Evolutionary conservation across 2,888 invertebrate species (phyloP), one percentile per base, ranked within the genome.

Genomic region (Pyrrhia umbra): DNA sequence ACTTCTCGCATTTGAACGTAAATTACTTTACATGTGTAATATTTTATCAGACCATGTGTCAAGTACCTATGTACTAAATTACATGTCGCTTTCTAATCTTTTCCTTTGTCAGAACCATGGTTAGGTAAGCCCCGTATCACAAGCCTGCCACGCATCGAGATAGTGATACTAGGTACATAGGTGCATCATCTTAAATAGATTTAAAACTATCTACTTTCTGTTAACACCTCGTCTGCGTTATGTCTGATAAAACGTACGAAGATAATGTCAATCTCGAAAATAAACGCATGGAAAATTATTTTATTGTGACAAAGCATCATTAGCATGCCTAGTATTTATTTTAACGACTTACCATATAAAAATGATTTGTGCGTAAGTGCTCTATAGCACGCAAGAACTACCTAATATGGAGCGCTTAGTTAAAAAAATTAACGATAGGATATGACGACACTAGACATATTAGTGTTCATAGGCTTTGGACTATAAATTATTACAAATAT

Each of bases 221-320:
- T 50, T 37, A 30, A 52, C 52, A 54, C 25, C 30, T 25, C 30
- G n/a, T 51, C 47, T 69, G 16, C 25, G 15, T 52, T 56, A 2
- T n/a, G 27, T 45, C 37, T 50, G 71, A 72, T 72, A 72, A 73
- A 60, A 72, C 9, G 25, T 10, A 6, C 42, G 13, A 27, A 58
- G 71, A 75, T 72, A 75, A 25, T 45, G 75, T 63, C 75, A 68
- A 56, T 52, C 46, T 52, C n/a, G 56, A 37, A 57, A 68, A 49
- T 40, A 15, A 69, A 58, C 40, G 50, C 45, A 51, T 70, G 40
- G 47, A 10, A 50, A 10, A 56, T 55, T 52, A 61, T 61, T 21
- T 39, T 13, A 43, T 43, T 2, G 39, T 25, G 10, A 25, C 30
- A 15, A 10, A 25, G 37, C 43, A 60, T 47, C 18, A 47, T 60